phyloP scores from a whole-genome alignment of 2,797 vertebrate species.

The Falco columbarius region DNA sequence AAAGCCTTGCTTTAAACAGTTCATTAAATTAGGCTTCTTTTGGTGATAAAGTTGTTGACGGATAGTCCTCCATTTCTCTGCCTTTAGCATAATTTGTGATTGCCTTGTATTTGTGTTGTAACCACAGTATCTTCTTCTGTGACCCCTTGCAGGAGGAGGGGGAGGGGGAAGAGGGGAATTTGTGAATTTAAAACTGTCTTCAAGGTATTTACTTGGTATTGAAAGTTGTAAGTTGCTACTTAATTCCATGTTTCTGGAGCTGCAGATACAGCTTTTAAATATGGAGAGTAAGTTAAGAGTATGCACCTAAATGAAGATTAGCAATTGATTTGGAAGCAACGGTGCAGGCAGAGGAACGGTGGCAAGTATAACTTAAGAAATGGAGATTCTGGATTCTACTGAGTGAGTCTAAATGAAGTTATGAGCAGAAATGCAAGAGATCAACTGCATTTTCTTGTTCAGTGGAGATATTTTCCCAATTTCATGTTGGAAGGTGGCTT shows the following conservation, averaged over 20 bases:
- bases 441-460: conserved; percentile 20
- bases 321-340: background rate
- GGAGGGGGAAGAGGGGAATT: background rate
- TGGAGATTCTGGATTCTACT: background rate
- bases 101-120: background rate
- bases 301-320: background rate
- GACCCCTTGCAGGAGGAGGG: background rate
- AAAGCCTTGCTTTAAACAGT: background rate
- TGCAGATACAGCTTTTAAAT: background rate
- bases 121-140: background rate
- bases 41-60: background rate
- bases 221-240: background rate
- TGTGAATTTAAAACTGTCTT: background rate
- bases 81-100: background rate
- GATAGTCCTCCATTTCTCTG: background rate
- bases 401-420: background rate
- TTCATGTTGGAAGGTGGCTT: conserved; percentile 10
- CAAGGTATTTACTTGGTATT: background rate
- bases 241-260: background rate
- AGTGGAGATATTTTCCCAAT: background rate
- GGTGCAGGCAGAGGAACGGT: background rate
- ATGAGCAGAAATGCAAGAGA: background rate
- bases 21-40: background rate
- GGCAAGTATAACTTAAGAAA: background rate
- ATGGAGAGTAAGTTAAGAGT: background rate